Evolutionary conservation across 2,888 invertebrate genomes (phyloP), one percentile per base, ranked within the genome.

Genomic region (Eulithis prunata): DNA sequence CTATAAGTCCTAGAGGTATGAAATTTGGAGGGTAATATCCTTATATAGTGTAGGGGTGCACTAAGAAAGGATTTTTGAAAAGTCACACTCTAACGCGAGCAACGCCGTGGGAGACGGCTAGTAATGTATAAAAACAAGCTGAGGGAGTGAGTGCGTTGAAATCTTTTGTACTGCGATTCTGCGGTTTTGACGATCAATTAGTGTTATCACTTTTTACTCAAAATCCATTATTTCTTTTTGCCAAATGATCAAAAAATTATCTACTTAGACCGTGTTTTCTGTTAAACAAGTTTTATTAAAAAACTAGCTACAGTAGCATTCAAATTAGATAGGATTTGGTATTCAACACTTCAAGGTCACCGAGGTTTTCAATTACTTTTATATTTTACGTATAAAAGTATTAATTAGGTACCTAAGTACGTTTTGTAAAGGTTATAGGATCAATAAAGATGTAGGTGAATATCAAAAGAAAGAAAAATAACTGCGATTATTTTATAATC

Each of bases 311-410:
- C 49, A 21, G 49, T 21, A 21, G 46, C 69, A 73, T 73, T 76
- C 41, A 75, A 75, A 78, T 78, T 75, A 73, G 77, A 77, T 73
- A 74, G 77, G 78, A 78, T 76, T 75, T 74, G 68, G 69, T 71
- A 74, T 75, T 74, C 72, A 71, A 74, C 61, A 70, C 72, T 14
- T 71, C 83, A 85, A 85, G 85, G 85, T 73, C 72, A 71, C 57
- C 76, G 63, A 6, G 69, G 78, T 77, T 67, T 62, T 52, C 63
- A 67, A 70, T 65, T 41, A 47, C 70, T 75, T 32, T 6, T 5
- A 32, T 32, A 73, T 70, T 71, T 62, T 21, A 68, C 69, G 57
- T 66, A 61, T 68, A 70, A 70, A 21, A 77, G 77, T 75, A 62
- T 60, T 68, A 66, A 75, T 68, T 68, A 55, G 1, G 2, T 21